Evolutionary conservation across 2,888 invertebrate species (phyloP).

Genomic region (Sinotaia quadrata): DNA sequence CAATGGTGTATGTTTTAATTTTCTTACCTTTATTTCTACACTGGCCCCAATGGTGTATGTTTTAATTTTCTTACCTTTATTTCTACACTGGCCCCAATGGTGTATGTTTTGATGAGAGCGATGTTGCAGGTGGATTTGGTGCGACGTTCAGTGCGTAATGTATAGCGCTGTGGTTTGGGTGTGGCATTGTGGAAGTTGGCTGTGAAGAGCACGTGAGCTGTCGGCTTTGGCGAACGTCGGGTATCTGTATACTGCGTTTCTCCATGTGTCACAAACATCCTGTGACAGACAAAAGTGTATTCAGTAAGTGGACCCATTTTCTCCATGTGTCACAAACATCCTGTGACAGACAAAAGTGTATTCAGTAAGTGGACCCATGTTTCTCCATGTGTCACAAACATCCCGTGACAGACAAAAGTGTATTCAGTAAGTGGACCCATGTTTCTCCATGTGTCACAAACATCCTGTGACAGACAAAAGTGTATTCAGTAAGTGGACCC

Average conservation of each 20-base stretch:
- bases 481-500: too few species aligned
- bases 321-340: too few species aligned
- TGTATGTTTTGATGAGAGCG: constrained; percentile 60
- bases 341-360: too few species aligned
- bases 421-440: too few species aligned
- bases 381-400: too few species aligned
- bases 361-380: too few species aligned
- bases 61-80: constrained; percentile 23
- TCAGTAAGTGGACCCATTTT: too few species aligned
- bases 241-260: constrained; percentile 23
- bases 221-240: constrained; percentile 12
- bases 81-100: constrained; percentile 56
- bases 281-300: too few species aligned
- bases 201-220: constrained; percentile 25
- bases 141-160: constrained; percentile 69
- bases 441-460: constrained; percentile 19
- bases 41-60: constrained; percentile 53
- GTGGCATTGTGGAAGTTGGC: constrained; percentile 70
- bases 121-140: constrained; percentile 69
- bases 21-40: constrained; percentile 43
- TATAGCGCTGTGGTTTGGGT: constrained; percentile 66
- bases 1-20: too few species aligned
- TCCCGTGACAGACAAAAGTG: too few species aligned
- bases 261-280: constrained; percentile 6
- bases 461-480: not conserved